A percentile compares a stretch with the other conserved stretches of the same genome.
Evolutionary conservation across 2,113 vertebrate species (phyloP).

Genomic region (Chlamydotis undulata): DNA sequence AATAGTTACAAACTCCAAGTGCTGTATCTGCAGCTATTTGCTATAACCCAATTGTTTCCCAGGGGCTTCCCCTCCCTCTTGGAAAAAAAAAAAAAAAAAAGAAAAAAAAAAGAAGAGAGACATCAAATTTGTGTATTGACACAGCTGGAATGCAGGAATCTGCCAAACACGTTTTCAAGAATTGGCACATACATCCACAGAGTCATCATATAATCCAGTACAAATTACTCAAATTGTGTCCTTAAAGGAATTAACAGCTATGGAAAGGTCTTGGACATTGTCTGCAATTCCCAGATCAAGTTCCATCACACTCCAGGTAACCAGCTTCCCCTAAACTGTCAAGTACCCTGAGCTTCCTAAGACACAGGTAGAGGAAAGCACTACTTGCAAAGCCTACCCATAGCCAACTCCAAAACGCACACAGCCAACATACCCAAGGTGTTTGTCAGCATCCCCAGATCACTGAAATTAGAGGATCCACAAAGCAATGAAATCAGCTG

Average conservation of each 20-base stretch:
- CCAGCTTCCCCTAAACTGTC: background rate
- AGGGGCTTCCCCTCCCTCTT: slow-evolving; percentile 33
- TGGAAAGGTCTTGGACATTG: background rate
- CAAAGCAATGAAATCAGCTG: background rate
- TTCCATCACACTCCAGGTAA: background rate
- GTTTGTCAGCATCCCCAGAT: background rate
- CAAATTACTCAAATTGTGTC: background rate
- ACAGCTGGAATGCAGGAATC: slow-evolving; percentile 47
- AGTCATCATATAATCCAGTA: background rate
- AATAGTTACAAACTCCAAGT: background rate
- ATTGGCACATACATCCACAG: background rate
- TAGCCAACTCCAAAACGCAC: background rate
- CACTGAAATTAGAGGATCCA: background rate
- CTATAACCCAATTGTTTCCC: background rate
- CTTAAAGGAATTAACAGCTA: background rate
- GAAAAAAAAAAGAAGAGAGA: too few relatives aligned
- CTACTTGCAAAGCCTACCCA: background rate
- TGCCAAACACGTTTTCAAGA: slow-evolving; percentile 50
- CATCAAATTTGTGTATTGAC: slow-evolving; percentile 46
- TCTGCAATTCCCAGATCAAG: background rate
- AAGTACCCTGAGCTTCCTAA: background rate
- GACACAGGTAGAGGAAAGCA: background rate
- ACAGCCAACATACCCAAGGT: background rate
- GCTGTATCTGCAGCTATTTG: slow-evolving; percentile 39
- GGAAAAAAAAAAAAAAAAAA: background rate